Conservation (phyloP, 92 coral and sea anemone genomes). For the Phenganax marumi region DNA sequence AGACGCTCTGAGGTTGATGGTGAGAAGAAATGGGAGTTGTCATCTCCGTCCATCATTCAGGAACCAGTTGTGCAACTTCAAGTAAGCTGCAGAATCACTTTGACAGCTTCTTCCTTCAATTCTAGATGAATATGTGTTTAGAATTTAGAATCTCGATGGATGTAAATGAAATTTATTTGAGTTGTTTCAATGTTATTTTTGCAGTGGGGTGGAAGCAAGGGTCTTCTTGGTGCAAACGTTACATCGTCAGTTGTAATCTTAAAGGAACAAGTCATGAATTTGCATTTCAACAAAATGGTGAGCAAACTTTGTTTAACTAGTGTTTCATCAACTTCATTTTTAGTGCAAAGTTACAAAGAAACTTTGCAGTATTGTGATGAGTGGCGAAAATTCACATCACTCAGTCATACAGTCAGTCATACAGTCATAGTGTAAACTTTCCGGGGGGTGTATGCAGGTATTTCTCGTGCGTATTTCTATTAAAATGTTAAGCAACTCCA, state of each 20-base stretch:
- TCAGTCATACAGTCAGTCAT: no score
- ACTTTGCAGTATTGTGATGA: no score
- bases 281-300: slow-evolving; percentile 81
- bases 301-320: neutral
- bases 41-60: slow-evolving; percentile 81
- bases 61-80: slow-evolving; percentile 78
- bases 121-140: neutral
- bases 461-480: no score
- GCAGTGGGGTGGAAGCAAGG: slow-evolving; percentile 83
- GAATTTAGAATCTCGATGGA: neutral
- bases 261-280: slow-evolving; percentile 96
- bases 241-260: slow-evolving; percentile 83
- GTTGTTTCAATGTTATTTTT: neutral
- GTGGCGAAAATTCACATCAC: no score
- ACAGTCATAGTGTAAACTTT: no score
- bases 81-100: slow-evolving; percentile 43
- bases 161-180: neutral
- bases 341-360: no score
- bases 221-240: slow-evolving; percentile 85
- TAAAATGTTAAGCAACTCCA: no score
- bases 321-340: no score
- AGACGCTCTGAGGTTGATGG: slow-evolving; percentile 61
- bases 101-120: neutral
- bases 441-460: no score
- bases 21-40: slow-evolving; percentile 80